These are phyloP conservation scores for Australoheros facetus DNA, from an alignment of 2,797 vertebrate genomes.

Conservation along the genomic window DNA sequence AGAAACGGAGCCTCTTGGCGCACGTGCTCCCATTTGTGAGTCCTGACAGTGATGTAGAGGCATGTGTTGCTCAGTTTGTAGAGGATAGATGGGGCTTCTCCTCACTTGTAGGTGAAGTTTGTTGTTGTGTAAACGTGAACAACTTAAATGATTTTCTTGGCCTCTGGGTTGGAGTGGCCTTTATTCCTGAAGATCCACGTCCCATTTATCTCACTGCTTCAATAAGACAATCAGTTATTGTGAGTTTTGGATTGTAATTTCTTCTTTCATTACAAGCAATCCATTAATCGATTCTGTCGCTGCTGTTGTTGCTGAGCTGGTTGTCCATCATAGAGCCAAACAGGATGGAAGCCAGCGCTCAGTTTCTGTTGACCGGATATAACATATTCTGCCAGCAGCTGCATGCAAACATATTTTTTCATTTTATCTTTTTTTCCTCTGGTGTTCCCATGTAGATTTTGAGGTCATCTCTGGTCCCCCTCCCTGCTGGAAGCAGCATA, in stretches of 20 bases:
- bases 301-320: not conserved
- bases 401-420: not conserved
- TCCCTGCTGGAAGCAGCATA: slow-evolving; percentile 15
- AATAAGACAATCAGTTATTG: not conserved
- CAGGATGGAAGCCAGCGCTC: not conserved
- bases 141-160: too few relatives aligned
- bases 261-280: not conserved
- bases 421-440: not conserved
- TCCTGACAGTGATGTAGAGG: not conserved
- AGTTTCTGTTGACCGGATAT: not conserved
- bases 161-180: not conserved
- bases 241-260: not conserved
- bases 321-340: not conserved
- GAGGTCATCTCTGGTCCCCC: slow-evolving; percentile 13
- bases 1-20: not conserved
- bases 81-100: too few relatives aligned
- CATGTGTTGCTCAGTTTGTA: not conserved
- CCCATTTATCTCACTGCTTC: not conserved
- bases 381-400: not conserved
- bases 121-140: not conserved
- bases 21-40: too few relatives aligned
- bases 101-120: not conserved
- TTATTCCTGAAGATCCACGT: not conserved
- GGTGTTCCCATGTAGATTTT: slow-evolving; percentile 9
- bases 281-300: not conserved